phyloP scores from a whole-genome alignment of 2,888 invertebrate species.

The Seira sanloemensis region DNA sequence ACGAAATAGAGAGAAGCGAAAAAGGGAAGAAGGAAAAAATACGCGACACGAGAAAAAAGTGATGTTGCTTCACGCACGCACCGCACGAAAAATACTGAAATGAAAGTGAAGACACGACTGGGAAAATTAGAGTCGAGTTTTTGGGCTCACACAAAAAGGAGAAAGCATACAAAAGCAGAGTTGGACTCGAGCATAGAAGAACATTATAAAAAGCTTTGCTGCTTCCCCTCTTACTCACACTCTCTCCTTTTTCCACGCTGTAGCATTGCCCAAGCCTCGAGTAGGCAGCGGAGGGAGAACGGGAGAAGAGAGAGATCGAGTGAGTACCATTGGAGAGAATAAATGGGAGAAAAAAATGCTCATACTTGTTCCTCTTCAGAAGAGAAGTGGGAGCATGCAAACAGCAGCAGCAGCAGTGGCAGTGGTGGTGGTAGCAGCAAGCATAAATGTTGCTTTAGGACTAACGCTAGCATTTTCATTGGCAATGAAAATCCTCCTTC shows the following conservation, averaged over 20 bases:
- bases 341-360: slow-evolving; percentile 53
- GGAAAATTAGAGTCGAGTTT: slow-evolving; percentile 41
- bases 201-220: neutral
- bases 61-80: slow-evolving; percentile 52
- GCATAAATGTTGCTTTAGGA: neutral
- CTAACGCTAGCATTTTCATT: neutral
- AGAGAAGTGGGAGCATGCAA: neutral
- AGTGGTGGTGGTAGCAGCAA: neutral
- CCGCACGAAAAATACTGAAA: slow-evolving; percentile 57
- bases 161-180: slow-evolving; percentile 29
- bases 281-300: slow-evolving; percentile 4
- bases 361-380: slow-evolving; percentile 53
- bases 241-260: neutral
- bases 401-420: slow-evolving; percentile 17
- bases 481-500: neutral
- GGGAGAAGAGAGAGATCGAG: slow-evolving; percentile 21
- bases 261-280: neutral
- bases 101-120: slow-evolving; percentile 51
- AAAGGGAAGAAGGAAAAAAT: slow-evolving; percentile 62
- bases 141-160: neutral
- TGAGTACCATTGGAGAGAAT: slow-evolving; percentile 17
- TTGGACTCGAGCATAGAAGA: slow-evolving; percentile 21
- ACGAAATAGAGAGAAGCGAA: slow-evolving; percentile 47
- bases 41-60: slow-evolving; percentile 39
- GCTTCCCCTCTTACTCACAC: too few species aligned